Evolutionary conservation across 2,113 vertebrate species (phyloP), one percentile per base, ranked within the genome.

Genomic region (Irena cyanogastra): DNA sequence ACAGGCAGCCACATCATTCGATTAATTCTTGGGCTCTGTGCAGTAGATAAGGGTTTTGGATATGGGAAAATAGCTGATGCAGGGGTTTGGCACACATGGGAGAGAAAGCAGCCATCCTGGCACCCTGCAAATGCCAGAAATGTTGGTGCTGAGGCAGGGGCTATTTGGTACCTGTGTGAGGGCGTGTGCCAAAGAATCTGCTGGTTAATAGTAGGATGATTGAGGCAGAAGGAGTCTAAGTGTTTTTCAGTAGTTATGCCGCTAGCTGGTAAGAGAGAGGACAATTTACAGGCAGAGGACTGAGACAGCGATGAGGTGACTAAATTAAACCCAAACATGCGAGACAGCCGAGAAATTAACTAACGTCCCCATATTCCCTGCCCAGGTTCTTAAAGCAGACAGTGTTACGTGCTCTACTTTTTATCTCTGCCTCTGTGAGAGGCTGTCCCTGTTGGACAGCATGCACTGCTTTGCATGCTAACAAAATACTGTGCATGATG

Each of bases 291-390:
- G 57, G 21, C 69, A 56, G 44, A 90, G 71, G 78, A 64, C 16
- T 26, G 35, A 64, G 49, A 74, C 16, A 35, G 26, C 7, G 10
- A n/a, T 45, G 61, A 83, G 61, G 26, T 69, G 52, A 52, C 52
- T 78, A 64, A 81, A 72, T 87, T 23, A 85, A 88, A 80, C 19
- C 22, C 30, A 50, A 61, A 77, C 0, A 4, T 31, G 28, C 23
- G 65, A 82, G 69, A 76, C 45, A 83, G 53, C 17, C 79, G 74
- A 61, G 45, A 90, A 93, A 87, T 91, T 79, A 96, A 75, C 79
- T 74, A 76, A 78, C 15, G 35, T n/a, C 74, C 87, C 61, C 56
- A 30, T 57, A 74, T 74, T 91, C 63, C 47, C 68, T 91, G 33
- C 60, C 54, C 79, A 31, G 50, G 35, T 65, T 80, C 64, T 63